Conservation (phyloP, 2,797 vertebrate species). For the Decapterus maruadsi region DNA sequence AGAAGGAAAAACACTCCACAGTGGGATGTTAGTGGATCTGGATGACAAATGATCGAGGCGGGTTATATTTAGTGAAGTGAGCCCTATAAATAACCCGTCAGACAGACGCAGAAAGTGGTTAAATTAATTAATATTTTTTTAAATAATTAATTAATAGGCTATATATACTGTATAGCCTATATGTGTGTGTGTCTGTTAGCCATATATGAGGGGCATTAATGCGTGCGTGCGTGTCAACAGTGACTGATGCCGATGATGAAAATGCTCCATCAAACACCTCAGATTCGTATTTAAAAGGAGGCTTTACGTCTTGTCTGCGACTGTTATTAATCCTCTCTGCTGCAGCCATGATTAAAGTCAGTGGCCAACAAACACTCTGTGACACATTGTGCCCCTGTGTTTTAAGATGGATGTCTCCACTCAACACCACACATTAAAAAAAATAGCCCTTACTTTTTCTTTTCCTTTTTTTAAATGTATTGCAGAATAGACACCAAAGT, state of each 20-base stretch:
- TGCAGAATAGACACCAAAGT: too few relatives aligned
- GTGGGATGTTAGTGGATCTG: conserved; percentile 68
- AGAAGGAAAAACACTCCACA: background rate
- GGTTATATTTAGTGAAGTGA: conserved; percentile 68
- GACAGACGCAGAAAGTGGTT: conserved; percentile 8
- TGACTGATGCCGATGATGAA: too few relatives aligned
- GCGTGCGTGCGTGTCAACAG: too few relatives aligned
- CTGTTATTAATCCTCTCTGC: background rate
- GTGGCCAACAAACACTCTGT: background rate
- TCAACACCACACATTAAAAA: background rate
- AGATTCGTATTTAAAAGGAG: background rate
- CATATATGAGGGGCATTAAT: too few relatives aligned
- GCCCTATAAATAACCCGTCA: conserved; percentile 67
- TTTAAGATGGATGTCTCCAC: background rate
- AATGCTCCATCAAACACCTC: background rate
- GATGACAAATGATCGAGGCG: conserved; percentile 55
- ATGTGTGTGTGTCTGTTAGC: too few relatives aligned
- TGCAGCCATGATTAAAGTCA: background rate
- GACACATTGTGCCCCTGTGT: background rate
- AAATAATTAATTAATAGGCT: too few relatives aligned
- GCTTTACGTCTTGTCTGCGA: background rate
- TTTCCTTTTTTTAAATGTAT: too few relatives aligned
- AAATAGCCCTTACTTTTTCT: background rate
- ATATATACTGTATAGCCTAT: too few relatives aligned
- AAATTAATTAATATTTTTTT: too few relatives aligned